phyloP scores from a whole-genome alignment of 2,797 vertebrate genomes.

The Orestias chungarensis region DNA sequence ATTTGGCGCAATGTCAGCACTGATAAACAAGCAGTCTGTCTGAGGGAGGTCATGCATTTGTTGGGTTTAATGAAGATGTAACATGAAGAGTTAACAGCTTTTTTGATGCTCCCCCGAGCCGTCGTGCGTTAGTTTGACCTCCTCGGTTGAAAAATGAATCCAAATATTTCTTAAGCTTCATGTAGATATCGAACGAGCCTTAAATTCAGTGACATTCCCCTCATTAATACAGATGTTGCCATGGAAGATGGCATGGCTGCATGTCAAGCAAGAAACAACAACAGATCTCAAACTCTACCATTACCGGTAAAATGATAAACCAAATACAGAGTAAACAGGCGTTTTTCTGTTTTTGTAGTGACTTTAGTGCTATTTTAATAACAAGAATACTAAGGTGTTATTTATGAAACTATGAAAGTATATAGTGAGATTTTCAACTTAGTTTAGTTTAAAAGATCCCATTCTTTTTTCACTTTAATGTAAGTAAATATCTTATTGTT shows the following conservation, averaged over 20 bases:
- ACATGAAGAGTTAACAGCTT: constrained; percentile 10
- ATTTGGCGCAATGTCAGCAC: constrained; percentile 5
- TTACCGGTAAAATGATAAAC: not conserved
- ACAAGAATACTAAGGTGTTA: not conserved
- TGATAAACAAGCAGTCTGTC: constrained; percentile 12
- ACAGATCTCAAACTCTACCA: not conserved
- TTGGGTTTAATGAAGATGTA: constrained; percentile 9
- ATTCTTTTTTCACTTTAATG: not conserved
- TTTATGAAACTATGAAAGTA: not conserved
- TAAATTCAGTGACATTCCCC: constrained; percentile 70
- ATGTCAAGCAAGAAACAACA: constrained; percentile 40
- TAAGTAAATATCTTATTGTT: not conserved
- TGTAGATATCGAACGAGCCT: not conserved
- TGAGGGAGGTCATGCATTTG: constrained; percentile 26
- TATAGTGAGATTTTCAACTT: not conserved
- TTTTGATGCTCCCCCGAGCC: not conserved
- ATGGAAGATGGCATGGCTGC: constrained; percentile 41
- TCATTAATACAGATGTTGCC: constrained; percentile 40
- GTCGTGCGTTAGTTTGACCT: constrained; percentile 36
- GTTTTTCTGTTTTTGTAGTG: not conserved
- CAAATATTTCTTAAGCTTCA: not conserved
- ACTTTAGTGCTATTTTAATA: not conserved
- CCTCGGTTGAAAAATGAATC: constrained; percentile 2
- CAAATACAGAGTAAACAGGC: not conserved
- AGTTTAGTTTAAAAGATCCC: not conserved